Base-by-base conservation (phyloP, 2,888 invertebrate species). In the Lycocerus yunnanus region DNA sequence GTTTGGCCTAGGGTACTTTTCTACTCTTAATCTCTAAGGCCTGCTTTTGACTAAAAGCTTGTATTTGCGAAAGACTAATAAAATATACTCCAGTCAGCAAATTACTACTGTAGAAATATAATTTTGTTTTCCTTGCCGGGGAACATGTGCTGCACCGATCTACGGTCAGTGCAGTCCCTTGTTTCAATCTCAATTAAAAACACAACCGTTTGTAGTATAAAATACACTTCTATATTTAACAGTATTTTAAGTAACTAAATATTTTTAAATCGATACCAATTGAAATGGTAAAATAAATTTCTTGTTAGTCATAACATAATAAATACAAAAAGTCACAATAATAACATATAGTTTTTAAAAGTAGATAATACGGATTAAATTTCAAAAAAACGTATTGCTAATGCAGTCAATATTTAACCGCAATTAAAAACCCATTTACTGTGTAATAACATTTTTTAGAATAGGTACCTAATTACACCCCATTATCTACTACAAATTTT, bases 31-130 rank as follows among this genome's bases (percentile, higher is more conserved):
- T 75, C 75, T 74, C 71, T 60, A 68, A 71, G 66, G 71, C 72
- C 71, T 72, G 71, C 68, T 75, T 71, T 72, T 69, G 68, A 69
- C 73, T 71, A 71, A 75, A 75, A 75, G 71, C 75, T 68, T 75
- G 69, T 75, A 71, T 75, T 75, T 75, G 69, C 63, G 72, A 71
- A 75, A 71, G 75, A 69, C 75, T 75, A 72, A 72, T 75, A 75
- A 75, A 75, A 75, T 75, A 75, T 72, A 66, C 75, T 68, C 59
- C 58, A 72, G 66, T 75, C 71, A 69, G 69, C 68, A 69, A 72
- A 75, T 58, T 68, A 11, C 27, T 73, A 58, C 59, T 66, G 24
- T 15, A 63, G 63, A 43, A 15, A 70, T 24, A 65, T 20, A 18
- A n/a, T 63, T 63, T 20, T 18, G 18, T 63, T 20, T 63, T 63